phyloP scores from a whole-genome alignment of 2,113 vertebrate genomes.

The Stercorarius parasiticus region DNA sequence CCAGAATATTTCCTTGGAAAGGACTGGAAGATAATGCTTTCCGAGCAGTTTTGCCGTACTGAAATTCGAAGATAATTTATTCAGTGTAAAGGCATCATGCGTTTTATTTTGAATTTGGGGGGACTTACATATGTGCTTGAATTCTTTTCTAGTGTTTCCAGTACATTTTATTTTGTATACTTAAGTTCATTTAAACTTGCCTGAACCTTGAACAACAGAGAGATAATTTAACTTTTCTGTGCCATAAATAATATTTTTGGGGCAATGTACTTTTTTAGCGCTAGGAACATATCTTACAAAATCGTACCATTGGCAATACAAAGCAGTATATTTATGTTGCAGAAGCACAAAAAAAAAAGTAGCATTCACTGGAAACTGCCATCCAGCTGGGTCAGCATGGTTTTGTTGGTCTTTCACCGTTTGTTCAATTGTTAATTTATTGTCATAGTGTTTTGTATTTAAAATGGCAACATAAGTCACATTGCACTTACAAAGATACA shows the following conservation, averaged over 20 bases:
- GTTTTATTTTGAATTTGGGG: constrained; percentile 59
- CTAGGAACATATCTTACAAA: constrained; percentile 64
- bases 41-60: constrained; percentile 52
- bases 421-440: constrained; percentile 79
- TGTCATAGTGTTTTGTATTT: constrained; percentile 73
- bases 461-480: constrained; percentile 60
- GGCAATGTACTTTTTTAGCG: constrained; percentile 79
- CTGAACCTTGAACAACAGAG: constrained; percentile 73
- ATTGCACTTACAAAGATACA: constrained; percentile 71
- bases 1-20: constrained; percentile 51
- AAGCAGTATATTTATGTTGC: constrained; percentile 72
- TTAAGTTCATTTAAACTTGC: constrained; percentile 71
- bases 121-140: constrained; percentile 64
- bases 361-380: constrained; percentile 65
- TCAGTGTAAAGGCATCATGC: constrained; percentile 62
- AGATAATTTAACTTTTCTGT: constrained; percentile 75
- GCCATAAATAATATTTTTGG: constrained; percentile 82
- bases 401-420: constrained; percentile 62
- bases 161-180: constrained; percentile 78
- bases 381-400: constrained; percentile 58
- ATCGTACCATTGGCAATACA: constrained; percentile 55
- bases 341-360: constrained; percentile 69
- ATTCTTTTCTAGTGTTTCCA: constrained; percentile 76
- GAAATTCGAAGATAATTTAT: constrained; percentile 60
- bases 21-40: constrained; percentile 42